phyloP scores from a whole-genome alignment of 2,797 vertebrate genomes.

The Amazonetta brasiliensis region DNA sequence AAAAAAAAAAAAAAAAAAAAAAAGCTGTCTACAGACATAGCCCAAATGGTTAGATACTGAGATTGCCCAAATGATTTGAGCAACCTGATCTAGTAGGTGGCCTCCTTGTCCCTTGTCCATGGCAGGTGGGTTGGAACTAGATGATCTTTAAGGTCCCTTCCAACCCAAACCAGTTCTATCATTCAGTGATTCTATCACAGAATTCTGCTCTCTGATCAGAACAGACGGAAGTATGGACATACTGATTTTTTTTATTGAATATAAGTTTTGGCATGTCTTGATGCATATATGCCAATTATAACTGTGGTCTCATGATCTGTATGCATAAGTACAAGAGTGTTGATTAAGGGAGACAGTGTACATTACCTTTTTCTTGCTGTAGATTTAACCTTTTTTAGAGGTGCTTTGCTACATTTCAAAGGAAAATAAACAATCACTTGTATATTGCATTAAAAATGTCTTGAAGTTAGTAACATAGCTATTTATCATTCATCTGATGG shows the following conservation, averaged over 20 bases:
- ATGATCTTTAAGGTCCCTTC: not conserved
- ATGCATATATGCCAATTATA: not conserved
- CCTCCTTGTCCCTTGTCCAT: not conserved
- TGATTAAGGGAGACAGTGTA: not conserved
- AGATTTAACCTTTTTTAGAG: not conserved
- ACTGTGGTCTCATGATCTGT: not conserved
- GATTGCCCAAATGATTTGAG: not conserved
- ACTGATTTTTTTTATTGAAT: not conserved
- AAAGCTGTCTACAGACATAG: not conserved
- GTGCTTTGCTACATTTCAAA: not conserved
- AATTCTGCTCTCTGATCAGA: not conserved
- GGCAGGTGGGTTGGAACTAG: not conserved
- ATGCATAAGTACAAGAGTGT: not conserved
- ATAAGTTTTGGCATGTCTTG: not conserved
- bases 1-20: too few relatives aligned
- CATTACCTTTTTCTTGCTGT: not conserved
- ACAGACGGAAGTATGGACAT: not conserved
- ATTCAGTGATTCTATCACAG: not conserved
- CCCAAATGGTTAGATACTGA: not conserved
- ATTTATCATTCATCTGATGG: not conserved
- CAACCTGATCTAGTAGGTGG: not conserved
- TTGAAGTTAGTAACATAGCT: not conserved
- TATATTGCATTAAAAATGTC: not conserved
- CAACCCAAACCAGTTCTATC: not conserved
- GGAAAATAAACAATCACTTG: not conserved